Conservation (phyloP, 2,888 invertebrate genomes). For the Drosophila basisetae region DNA sequence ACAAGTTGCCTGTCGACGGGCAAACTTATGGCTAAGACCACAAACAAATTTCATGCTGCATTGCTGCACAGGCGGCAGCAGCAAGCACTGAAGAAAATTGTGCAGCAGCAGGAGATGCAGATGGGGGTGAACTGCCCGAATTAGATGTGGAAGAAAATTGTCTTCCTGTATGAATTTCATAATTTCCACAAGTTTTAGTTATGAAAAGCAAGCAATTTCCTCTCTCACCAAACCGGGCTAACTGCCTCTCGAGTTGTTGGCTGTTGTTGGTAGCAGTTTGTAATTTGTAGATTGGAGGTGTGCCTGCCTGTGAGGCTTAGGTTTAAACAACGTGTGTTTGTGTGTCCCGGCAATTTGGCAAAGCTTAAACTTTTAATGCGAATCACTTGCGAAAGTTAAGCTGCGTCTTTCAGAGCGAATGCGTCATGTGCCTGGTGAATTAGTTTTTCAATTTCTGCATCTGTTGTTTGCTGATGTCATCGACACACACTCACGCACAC, state of each 20-base stretch:
- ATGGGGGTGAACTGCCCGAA: slow-evolving; percentile 50
- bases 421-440: slow-evolving; percentile 42
- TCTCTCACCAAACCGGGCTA: slow-evolving; percentile 42
- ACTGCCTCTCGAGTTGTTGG: slow-evolving; percentile 18
- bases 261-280: slow-evolving; percentile 14
- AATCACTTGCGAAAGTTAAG: slow-evolving; percentile 70
- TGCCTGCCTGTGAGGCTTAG: slow-evolving; percentile 22
- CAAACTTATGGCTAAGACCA: slow-evolving; percentile 80
- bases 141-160: slow-evolving; percentile 83
- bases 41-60: slow-evolving; percentile 77
- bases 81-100: not conserved
- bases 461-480: slow-evolving; percentile 80
- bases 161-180: slow-evolving; percentile 85
- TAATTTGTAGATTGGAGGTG: slow-evolving; percentile 15
- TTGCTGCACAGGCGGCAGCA: slow-evolving; percentile 46
- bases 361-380: slow-evolving; percentile 75
- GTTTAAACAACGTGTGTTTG: slow-evolving; percentile 16
- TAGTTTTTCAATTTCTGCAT: slow-evolving; percentile 73
- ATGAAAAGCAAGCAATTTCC: slow-evolving; percentile 83
- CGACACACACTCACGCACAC: slow-evolving; percentile 34
- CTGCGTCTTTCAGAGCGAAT: slow-evolving; percentile 36
- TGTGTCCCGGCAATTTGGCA: slow-evolving; percentile 60
- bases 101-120: not conserved
- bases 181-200: slow-evolving; percentile 83
- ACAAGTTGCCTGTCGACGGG: slow-evolving; percentile 78